phyloP scores from a whole-genome alignment of 2,888 invertebrate species.

The Conomelus anceps region DNA sequence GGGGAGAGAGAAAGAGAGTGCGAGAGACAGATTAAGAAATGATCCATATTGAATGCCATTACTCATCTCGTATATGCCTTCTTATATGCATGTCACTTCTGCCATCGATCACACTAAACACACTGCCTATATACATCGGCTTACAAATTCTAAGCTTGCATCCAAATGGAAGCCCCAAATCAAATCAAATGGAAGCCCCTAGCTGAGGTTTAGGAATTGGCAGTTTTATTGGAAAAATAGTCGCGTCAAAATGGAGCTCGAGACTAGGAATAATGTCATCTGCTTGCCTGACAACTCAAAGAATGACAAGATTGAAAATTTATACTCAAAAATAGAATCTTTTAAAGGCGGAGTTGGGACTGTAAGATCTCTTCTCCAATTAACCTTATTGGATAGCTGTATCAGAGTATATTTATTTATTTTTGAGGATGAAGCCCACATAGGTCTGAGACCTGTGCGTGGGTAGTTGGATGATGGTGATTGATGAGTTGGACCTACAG shows the following conservation, averaged over 20 bases:
- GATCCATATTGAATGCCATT: background rate
- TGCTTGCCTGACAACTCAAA: background rate
- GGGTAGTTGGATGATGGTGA: too few species aligned
- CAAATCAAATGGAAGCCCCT: background rate
- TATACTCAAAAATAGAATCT: too few species aligned
- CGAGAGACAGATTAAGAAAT: background rate
- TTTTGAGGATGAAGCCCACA: too few species aligned
- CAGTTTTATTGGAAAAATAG: background rate
- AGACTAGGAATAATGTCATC: background rate
- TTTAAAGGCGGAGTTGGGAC: too few species aligned
- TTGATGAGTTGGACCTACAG: too few species aligned
- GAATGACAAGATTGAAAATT: too few species aligned
- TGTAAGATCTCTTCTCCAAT: too few species aligned
- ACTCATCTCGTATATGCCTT: background rate
- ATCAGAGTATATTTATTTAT: too few species aligned
- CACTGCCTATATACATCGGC: background rate
- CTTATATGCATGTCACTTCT: background rate
- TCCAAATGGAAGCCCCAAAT: background rate
- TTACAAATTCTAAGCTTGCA: background rate
- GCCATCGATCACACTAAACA: background rate
- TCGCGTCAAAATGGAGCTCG: background rate
- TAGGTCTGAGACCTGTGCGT: too few species aligned
- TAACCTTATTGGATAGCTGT: too few species aligned
- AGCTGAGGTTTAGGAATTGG: background rate
- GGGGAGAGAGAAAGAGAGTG: slow-evolving; percentile 15